Conservation (phyloP, 1,140 invertebrate genomes). For the Apis laboriosa region DNA sequence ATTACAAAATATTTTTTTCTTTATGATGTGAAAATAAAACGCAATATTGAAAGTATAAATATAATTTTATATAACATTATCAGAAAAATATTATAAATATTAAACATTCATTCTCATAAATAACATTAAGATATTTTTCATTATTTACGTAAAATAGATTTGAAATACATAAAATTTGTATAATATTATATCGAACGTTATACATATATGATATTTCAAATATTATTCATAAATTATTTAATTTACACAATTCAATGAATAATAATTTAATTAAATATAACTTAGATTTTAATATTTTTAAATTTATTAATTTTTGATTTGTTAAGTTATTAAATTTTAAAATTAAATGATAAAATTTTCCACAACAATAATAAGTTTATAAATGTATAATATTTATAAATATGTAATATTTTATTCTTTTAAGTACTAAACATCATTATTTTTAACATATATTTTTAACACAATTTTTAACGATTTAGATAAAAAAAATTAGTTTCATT, state of each 20-base stretch:
- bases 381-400: background rate
- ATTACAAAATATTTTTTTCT: background rate
- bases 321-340: too few relatives aligned
- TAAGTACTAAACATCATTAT: background rate
- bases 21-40: background rate
- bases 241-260: too few relatives aligned
- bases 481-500: background rate
- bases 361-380: too few relatives aligned
- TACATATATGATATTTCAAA: background rate
- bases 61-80: conserved; percentile 73
- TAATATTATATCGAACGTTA: conserved; percentile 41
- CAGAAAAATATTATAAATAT: conserved; percentile 75
- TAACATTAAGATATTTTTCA: conserved; percentile 55
- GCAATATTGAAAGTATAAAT: conserved; percentile 72
- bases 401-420: background rate
- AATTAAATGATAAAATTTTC: too few relatives aligned
- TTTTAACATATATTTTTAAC: background rate
- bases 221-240: too few relatives aligned
- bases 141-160: conserved; percentile 52
- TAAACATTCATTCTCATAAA: conserved; percentile 62
- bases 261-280: too few relatives aligned
- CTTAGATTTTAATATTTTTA: too few relatives aligned
- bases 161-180: conserved; percentile 39
- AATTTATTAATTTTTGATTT: too few relatives aligned
- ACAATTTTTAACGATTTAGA: background rate